Evolutionary conservation across 2,113 vertebrate species (phyloP).

Genomic region (Calidris pygmaea): DNA sequence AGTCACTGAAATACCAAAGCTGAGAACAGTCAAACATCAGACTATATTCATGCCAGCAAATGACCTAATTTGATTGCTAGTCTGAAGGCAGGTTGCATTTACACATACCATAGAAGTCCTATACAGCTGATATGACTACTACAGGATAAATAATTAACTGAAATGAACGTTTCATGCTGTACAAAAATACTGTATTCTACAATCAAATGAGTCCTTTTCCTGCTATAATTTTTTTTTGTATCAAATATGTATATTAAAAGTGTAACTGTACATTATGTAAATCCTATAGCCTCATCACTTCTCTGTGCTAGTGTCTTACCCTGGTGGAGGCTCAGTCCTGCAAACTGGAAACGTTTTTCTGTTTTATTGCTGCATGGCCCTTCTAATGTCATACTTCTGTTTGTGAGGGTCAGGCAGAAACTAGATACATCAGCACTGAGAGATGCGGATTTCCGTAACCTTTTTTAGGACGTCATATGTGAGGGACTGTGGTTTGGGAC

Average conservation of each 20-base stretch:
- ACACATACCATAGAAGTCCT: conserved; percentile 56
- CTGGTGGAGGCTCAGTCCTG: conserved; percentile 37
- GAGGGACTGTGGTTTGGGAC: conserved; percentile 14
- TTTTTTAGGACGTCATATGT: not conserved
- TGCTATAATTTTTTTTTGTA: conserved; percentile 74
- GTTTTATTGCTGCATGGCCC: conserved; percentile 67
- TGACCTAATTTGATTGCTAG: conserved; percentile 51
- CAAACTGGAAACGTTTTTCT: conserved; percentile 32
- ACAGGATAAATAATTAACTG: conserved; percentile 67
- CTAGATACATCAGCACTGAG: not conserved
- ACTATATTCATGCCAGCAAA: conserved; percentile 64
- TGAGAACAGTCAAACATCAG: conserved; percentile 68
- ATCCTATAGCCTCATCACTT: conserved; percentile 49
- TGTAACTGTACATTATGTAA: conserved; percentile 75
- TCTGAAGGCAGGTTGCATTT: conserved; percentile 56
- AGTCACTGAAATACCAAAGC: conserved; percentile 63
- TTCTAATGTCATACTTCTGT: conserved; percentile 13
- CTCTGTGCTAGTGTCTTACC: conserved; percentile 57
- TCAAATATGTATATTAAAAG: conserved; percentile 77
- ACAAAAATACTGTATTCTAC: conserved; percentile 73
- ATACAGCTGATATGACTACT: conserved; percentile 59
- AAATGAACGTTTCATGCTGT: conserved; percentile 68
- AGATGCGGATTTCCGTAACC: not conserved
- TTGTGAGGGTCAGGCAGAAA: conserved; percentile 56
- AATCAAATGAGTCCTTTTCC: conserved; percentile 65